Base-by-base conservation (phyloP, 2,888 invertebrate genomes). In the Alloscopus bannaensis region DNA sequence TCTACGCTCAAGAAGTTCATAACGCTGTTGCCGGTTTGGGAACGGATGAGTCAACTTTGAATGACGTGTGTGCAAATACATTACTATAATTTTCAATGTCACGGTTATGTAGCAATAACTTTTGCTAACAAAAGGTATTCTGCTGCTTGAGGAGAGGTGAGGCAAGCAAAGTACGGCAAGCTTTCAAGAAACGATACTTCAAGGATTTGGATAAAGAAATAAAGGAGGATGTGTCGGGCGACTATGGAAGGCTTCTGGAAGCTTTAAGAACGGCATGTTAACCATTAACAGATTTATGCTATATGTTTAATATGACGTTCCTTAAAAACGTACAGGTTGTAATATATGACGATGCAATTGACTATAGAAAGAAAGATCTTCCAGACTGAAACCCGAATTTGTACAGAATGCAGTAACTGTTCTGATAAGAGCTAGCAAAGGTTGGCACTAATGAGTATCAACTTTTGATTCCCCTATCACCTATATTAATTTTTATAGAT, bases 161-260 rank as follows among this genome's bases (percentile, higher is more conserved):
- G 18, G n/a, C 18, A n/a, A 18, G 18, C n/a, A n/a, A n/a, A 13
- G 18, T 47, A n/a, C 4, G 3, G 47, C 4, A 4, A 3, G 47
- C 47, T 4, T 47, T 13, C 47, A 47, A 6, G n/a, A 47, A 18
- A 47, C n/a, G n/a, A n/a, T n/a, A 13, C 6, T 47, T 47, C n/a
- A 47, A 47, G n/a, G 47, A 47, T n/a, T n/a, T 47, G 47, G n/a
- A n/a, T n/a, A 47, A 47, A n/a, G 47, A 47, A 13, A 18, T 47
- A 18, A 47, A 47, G n/a, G n/a, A 47, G n/a, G 47, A 47, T 47
- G 47, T 47, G 6, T 47, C 47, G 6, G 47, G 47, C 4, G 47
- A 47, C n/a, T 47, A 47, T n/a, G n/a, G n/a, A n/a, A 47, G 18
- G n/a, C n/a, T 47, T 4, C 47, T 47, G 11, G 47, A 47, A n/a